These are phyloP conservation scores for Orientallactaga sibirica DNA, from an alignment of 2,797 vertebrate genomes.

Conservation along the genomic window DNA sequence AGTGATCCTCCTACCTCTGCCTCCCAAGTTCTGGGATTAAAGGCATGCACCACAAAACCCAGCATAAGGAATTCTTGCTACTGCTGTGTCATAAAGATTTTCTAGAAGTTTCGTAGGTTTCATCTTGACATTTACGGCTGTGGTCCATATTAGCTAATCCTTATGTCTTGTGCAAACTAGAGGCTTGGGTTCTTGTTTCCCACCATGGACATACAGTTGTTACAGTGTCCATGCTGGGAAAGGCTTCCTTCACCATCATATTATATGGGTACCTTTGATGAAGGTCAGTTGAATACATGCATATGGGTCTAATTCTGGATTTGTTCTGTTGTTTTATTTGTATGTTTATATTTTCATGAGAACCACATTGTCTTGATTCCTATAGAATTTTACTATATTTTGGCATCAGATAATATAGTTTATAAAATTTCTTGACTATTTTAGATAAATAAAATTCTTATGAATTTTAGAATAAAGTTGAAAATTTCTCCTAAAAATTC, in stretches of 20 bases:
- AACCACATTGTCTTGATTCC: not conserved
- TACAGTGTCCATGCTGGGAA: too few relatives aligned
- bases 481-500: slow-evolving; percentile 26
- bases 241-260: not conserved
- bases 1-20: too few relatives aligned
- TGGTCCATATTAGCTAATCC: not conserved
- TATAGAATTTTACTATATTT: slow-evolving; percentile 8
- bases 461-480: slow-evolving; percentile 56
- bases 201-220: not conserved
- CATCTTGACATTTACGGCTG: not conserved
- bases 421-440: slow-evolving; percentile 39
- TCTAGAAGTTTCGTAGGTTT: slow-evolving; percentile 5
- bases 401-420: not conserved
- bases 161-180: not conserved
- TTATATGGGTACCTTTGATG: not conserved
- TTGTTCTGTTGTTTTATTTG: not conserved
- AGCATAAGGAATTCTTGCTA: not conserved
- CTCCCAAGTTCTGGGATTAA: too few relatives aligned
- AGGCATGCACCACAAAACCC: too few relatives aligned
- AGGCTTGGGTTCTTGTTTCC: not conserved
- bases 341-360: not conserved
- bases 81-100: not conserved
- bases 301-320: not conserved
- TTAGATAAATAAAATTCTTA: slow-evolving; percentile 31
- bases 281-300: not conserved